These are phyloP conservation scores for Tenebrosternarchus preto DNA, from an alignment of 2,113 vertebrate genomes.

Conservation along the genomic window DNA sequence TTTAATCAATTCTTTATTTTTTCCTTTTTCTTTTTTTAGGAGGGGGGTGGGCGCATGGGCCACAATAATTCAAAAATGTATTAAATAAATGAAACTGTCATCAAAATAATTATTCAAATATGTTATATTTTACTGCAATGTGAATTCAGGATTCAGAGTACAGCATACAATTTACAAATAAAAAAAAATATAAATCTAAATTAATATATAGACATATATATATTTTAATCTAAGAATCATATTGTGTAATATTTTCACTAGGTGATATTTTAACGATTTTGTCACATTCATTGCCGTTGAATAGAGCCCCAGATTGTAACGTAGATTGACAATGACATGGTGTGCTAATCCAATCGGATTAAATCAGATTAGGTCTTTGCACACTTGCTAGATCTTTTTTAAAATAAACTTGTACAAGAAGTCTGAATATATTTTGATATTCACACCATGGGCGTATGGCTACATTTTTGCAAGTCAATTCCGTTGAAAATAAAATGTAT, in stretches of 20 bases:
- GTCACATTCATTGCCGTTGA: constrained; percentile 26
- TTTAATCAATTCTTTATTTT: no score
- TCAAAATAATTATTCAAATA: no score
- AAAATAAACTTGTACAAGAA: neutral
- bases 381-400: constrained; percentile 43
- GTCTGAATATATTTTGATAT: neutral
- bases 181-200: neutral
- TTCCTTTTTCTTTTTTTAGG: no score
- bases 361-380: constrained; percentile 44
- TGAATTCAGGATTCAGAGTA: no score
- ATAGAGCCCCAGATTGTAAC: constrained; percentile 24
- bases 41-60: no score
- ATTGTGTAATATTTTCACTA: constrained; percentile 3
- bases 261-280: constrained; percentile 18
- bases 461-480: neutral
- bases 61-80: no score
- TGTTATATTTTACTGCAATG: no score
- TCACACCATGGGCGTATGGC: neutral
- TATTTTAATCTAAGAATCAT: neutral
- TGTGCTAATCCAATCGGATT: constrained; percentile 53
- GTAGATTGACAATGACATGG: constrained; percentile 35
- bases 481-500: neutral
- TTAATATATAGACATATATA: neutral
- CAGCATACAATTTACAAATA: no score
- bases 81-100: no score